Evolutionary conservation across 2,797 vertebrate species (phyloP).

Genomic region (Crypturellus tataupa): DNA sequence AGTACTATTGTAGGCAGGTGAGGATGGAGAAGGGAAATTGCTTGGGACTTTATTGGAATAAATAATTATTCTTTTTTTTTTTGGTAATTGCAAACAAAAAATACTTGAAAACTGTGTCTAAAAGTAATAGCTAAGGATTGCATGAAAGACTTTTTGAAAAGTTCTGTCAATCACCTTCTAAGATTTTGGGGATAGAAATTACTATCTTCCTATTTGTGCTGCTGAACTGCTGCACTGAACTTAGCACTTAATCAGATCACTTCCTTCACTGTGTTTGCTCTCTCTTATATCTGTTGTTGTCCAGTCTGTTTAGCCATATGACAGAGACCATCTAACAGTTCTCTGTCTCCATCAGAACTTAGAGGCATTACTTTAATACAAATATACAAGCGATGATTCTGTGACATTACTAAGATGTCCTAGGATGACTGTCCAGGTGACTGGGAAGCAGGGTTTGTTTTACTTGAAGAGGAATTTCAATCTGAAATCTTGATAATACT

Average conservation of each 20-base stretch:
- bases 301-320: not conserved
- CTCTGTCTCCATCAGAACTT: constrained; percentile 3
- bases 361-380: constrained; percentile 39
- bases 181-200: not conserved
- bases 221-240: not conserved
- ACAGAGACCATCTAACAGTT: not conserved
- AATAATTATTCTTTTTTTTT: constrained; percentile 30
- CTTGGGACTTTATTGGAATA: constrained; percentile 2
- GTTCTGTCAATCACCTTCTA: not conserved
- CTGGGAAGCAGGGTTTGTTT: not conserved
- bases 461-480: not conserved
- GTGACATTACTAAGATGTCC: not conserved
- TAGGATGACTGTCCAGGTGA: not conserved
- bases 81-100: constrained; percentile 44
- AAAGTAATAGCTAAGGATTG: not conserved
- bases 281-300: not conserved
- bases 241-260: not conserved
- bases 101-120: not conserved
- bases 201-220: not conserved
- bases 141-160: not conserved
- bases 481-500: not conserved
- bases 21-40: constrained; percentile 55
- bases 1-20: constrained; percentile 35
- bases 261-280: not conserved
- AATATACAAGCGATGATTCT: constrained; percentile 34